Percentiles rank a stretch among this genome's conserved stretches.
phyloP scores from a whole-genome alignment of 2,797 vertebrate species.

The Pteronotus mesoamericanus region DNA sequence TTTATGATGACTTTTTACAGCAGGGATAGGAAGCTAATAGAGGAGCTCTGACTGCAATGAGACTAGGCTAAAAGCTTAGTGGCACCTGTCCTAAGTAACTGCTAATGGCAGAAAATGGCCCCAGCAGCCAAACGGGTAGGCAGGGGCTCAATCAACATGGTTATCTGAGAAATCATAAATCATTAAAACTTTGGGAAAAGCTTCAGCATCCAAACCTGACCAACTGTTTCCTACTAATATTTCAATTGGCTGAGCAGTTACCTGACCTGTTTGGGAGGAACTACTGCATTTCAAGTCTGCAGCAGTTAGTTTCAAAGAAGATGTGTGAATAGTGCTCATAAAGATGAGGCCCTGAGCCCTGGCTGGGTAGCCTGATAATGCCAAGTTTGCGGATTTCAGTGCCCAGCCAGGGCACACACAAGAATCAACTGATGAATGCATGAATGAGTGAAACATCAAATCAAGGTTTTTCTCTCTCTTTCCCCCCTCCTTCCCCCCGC shows the following conservation, averaged over 20 bases:
- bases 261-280: background rate
- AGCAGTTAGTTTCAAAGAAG: slow-evolving; percentile 16
- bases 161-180: background rate
- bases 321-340: background rate
- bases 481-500: background rate
- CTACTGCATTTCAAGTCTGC: background rate
- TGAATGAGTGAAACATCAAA: too few species aligned
- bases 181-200: background rate
- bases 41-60: background rate
- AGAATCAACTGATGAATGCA: too few species aligned
- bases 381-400: background rate
- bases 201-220: background rate
- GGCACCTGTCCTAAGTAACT: background rate
- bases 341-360: background rate
- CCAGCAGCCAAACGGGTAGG: background rate
- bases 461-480: too few species aligned
- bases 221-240: background rate
- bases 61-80: background rate
- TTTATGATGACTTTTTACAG: background rate
- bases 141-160: background rate
- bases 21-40: background rate
- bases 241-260: background rate
- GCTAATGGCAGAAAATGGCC: background rate
- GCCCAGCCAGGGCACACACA: background rate
- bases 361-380: too few species aligned